These are phyloP conservation scores for Charaxes varanes DNA, from an alignment of 1,140 invertebrate genomes.

Conservation along the genomic window DNA sequence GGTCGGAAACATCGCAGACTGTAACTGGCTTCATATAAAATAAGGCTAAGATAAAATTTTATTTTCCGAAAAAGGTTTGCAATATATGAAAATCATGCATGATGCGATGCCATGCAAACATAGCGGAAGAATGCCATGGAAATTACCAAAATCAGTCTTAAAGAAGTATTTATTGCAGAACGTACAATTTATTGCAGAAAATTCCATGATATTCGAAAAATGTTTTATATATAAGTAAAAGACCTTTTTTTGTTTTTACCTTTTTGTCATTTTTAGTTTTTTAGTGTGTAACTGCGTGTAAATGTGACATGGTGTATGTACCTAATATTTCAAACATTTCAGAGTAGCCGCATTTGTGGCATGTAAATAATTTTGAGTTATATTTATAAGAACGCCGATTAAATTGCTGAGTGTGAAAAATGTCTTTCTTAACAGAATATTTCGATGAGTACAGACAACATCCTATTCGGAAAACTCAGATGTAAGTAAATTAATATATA, in stretches of 20 bases:
- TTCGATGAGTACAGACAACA: slow-evolving; percentile 57
- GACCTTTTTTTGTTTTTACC: neutral
- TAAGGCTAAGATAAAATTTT: no score
- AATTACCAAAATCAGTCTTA: slow-evolving; percentile 30
- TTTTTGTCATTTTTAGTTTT: no score
- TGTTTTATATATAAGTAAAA: neutral
- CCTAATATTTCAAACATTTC: neutral
- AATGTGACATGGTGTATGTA: no score
- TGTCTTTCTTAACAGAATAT: slow-evolving; percentile 67
- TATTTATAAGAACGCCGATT: neutral
- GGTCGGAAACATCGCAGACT: no score
- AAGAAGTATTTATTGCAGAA: no score
- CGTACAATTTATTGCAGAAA: no score
- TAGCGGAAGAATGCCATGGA: slow-evolving; percentile 43
- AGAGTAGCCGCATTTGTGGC: neutral
- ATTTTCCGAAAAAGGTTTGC: no score
- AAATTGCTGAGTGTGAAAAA: slow-evolving; percentile 23
- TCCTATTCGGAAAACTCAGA: slow-evolving; percentile 57
- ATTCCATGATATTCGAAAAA: slow-evolving; percentile 8
- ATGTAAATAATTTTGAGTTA: no score
- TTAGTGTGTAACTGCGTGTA: no score
- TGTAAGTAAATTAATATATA: slow-evolving; percentile 37
- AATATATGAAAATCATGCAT: no score
- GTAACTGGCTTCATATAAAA: no score
- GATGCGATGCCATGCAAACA: slow-evolving; percentile 59